Evolutionary conservation across 1,140 invertebrate species (phyloP).

Genomic region (Saccostrea cuccullata): DNA sequence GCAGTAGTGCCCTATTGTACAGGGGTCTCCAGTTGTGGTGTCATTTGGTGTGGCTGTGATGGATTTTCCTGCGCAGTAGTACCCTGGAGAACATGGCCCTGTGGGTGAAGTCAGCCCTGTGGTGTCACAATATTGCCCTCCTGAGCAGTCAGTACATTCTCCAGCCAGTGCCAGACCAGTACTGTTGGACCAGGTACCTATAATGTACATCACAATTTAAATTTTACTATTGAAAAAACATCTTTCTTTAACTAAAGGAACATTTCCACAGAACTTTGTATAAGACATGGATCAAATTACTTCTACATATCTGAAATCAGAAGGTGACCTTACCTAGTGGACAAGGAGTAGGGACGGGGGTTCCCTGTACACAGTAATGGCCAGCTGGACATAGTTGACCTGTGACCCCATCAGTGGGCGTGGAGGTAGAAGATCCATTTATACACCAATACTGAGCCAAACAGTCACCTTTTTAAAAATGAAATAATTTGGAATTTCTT

Average conservation of each 20-base stretch:
- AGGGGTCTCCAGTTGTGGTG: constrained; percentile 65
- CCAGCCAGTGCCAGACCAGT: constrained; percentile 65
- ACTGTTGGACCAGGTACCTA: constrained; percentile 72
- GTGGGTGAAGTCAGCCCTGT: constrained; percentile 70
- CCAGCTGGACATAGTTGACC: constrained; percentile 73
- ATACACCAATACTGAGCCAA: constrained; percentile 73
- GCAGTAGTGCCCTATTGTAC: constrained; percentile 73
- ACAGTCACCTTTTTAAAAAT: constrained; percentile 68
- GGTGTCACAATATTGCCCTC: constrained; percentile 73
- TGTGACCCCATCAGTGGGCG: constrained; percentile 72
- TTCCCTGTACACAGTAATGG: constrained; percentile 70
- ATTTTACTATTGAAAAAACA: too few species aligned
- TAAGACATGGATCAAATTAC: too few species aligned
- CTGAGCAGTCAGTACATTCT: constrained; percentile 70
- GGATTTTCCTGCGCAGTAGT: constrained; percentile 68
- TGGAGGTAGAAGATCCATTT: constrained; percentile 68
- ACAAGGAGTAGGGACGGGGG: constrained; percentile 67
- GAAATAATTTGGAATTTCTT: not conserved
- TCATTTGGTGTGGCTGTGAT: constrained; percentile 67
- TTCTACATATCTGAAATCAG: not conserved
- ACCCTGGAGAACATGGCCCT: constrained; percentile 72
- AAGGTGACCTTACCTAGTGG: constrained; percentile 58
- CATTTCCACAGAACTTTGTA: too few species aligned
- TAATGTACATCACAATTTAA: not conserved
- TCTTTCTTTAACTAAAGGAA: too few species aligned